Base-by-base conservation (phyloP, 2,113 vertebrate species). In the Bos javanicus region DNA sequence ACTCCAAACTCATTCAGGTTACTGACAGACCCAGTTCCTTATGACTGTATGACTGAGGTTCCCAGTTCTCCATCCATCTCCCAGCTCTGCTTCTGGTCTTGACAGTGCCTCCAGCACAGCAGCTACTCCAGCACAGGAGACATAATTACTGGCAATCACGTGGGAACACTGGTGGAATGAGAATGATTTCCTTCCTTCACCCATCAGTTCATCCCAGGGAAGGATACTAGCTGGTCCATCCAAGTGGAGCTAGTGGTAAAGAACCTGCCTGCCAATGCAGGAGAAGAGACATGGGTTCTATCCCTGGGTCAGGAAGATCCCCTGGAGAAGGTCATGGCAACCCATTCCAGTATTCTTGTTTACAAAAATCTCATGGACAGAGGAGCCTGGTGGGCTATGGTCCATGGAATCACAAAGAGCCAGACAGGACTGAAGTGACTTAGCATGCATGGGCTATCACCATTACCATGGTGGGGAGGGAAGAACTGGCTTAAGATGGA, bases 51-150 rank as follows among this genome's bases (percentile, higher is more conserved):
- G 67, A 39, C n/a, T 39, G 67, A 74, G 67, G 67, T 13, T 25
- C 67, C 67, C 67, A 74, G 12, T 74, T 57, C 26, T 76, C 26
- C 1, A 2, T 3, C 59, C 15, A 1, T 12, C 50, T 54, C 57
- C 48, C 21, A 3, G 54, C 54, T 78, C 82, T 46, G 80, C 71
- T 54, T 21, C 74, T 13, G 8, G 33, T 10, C 26, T n/a, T 19
- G 16, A 14, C 56, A 3, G 8, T n/a, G 48, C 82, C 52, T 25
- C 50, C 1, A 7, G 25, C 33, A 36, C 39, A 76, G n/a, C 16
- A 14, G 3, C 76, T 0, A 0, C 25, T 21, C 62, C 87, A 2
- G 6, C 28, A 0, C 1, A 3, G 67, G 25, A 62, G n/a, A 23
- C 28, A 2, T 9, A 23, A 16, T n/a, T 6, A 10, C n/a, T 6